Base-by-base conservation (phyloP, 2,888 invertebrate genomes). In the Pharmacophagus antenor region DNA sequence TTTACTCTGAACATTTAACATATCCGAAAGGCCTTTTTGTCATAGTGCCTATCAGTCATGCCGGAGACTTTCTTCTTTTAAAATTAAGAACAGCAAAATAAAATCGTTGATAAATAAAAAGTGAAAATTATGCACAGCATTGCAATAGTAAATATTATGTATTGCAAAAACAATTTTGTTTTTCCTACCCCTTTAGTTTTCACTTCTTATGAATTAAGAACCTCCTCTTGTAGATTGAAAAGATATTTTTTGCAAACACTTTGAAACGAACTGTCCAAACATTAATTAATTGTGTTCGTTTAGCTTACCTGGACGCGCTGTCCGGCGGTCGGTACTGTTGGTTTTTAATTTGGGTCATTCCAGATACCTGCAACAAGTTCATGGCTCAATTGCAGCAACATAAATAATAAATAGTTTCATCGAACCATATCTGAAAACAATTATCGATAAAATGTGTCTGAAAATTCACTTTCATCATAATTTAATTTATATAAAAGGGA, bases 331-430 rank as follows among this genome's bases (percentile, higher is more conserved):
- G 80, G 74, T 80, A 77, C 65, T 76, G 77, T 66, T 76, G 80
- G 66, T 74, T 79, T 68, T 70, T 79, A 72, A 70, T 71, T 75
- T 83, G 77, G 80, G 73, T 82, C 88, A 89, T 89, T 85, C 84
- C 89, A 85, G 74, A 81, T 78, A 81, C 73, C 89, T 89, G 88
- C 56, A 85, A 88, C 74, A 80, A 85, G 58, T 55, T 42, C 44
- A 49, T 46, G 6, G n/a, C 18, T 48, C 23, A 59, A 52, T 58
- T 52, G 47, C 18, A 20, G 10, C 17, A n/a, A 23, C 20, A 22
- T 4, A 58, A 58, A 58, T 47, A 52, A 15, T 31, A 23, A 23
- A 54, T 21, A 18, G 52, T 42, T 49, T 54, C 44, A 50, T 27
- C 21, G 53, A 42, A 53, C 42, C 54, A 54, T 12, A 42, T 49